Percentiles rank a stretch among this genome's conserved stretches.
Evolutionary conservation across 2,797 vertebrate species (phyloP).

Genomic region (Falco rusticolus): DNA sequence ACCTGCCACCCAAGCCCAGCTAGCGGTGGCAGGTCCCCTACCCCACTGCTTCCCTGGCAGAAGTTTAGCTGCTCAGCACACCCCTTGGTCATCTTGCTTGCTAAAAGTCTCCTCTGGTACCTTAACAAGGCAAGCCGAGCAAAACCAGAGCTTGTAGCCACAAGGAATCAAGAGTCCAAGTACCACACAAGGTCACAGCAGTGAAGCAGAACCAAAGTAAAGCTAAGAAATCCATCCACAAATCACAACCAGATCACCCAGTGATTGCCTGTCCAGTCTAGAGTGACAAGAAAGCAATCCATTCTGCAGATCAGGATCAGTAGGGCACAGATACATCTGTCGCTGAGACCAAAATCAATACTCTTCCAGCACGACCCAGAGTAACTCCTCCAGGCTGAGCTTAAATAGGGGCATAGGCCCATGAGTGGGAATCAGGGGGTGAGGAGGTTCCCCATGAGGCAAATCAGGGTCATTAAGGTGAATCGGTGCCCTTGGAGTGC

Average conservation of each 20-base stretch:
- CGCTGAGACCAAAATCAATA: accelerated
- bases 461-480: background rate
- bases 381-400: accelerated
- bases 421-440: background rate
- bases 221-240: accelerated
- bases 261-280: accelerated
- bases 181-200: accelerated
- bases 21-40: accelerated
- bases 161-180: accelerated
- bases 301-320: accelerated
- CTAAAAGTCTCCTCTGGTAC: too few relatives aligned
- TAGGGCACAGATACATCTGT: accelerated
- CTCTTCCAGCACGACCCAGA: accelerated
- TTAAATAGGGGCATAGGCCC: background rate
- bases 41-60: accelerated
- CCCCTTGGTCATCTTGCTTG: accelerated
- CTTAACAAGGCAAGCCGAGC: too few relatives aligned
- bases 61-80: background rate
- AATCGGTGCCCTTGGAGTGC: background rate
- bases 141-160: accelerated
- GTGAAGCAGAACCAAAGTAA: accelerated
- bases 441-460: background rate
- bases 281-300: accelerated
- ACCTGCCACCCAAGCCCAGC: too few relatives aligned
- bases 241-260: accelerated